phyloP scores from a whole-genome alignment of 2,113 vertebrate genomes.

The Chaetodon auriga region DNA sequence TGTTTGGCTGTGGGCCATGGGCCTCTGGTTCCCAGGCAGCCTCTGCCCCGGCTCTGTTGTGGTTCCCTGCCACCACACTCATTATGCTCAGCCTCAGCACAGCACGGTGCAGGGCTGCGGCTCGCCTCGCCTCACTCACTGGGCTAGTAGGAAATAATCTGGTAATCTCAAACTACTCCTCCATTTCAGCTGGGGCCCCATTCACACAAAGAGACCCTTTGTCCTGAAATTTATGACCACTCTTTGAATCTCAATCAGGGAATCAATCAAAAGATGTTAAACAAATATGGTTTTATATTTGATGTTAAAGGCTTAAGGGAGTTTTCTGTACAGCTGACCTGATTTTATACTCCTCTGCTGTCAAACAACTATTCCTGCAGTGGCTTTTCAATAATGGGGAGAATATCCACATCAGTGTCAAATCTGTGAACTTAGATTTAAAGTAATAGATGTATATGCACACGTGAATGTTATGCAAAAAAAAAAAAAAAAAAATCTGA shows the following conservation, averaged over 20 bases:
- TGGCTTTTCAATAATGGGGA: conserved; percentile 9
- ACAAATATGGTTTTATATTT: conserved; percentile 69
- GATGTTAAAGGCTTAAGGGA: conserved; percentile 34
- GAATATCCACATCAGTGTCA: conserved; percentile 7
- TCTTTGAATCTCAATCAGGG: conserved; percentile 68
- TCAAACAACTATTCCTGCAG: conserved; percentile 32
- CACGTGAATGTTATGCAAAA: conserved; percentile 25
- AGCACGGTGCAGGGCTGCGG: conserved; percentile 69
- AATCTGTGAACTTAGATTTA: conserved; percentile 12
- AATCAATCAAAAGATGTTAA: conserved; percentile 80
- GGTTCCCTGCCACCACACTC: conserved; percentile 84
- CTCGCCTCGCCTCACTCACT: conserved; percentile 71
- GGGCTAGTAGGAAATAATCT: conserved; percentile 82
- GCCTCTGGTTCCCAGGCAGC: conserved; percentile 80
- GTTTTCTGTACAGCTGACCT: conserved; percentile 8
- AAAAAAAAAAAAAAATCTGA: conserved; percentile 10
- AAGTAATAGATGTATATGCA: not conserved
- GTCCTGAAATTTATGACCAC: conserved; percentile 58
- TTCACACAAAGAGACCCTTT: conserved; percentile 77
- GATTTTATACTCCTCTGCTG: conserved; percentile 12
- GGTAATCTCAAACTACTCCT: conserved; percentile 84
- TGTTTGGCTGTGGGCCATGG: conserved; percentile 79
- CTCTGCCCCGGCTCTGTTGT: conserved; percentile 82
- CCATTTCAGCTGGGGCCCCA: conserved; percentile 70
- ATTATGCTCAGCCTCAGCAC: conserved; percentile 78